A percentile compares a stretch with the other conserved stretches of the same genome.
phyloP scores from a whole-genome alignment of 2,797 vertebrate genomes.

The Remorina albescens region DNA sequence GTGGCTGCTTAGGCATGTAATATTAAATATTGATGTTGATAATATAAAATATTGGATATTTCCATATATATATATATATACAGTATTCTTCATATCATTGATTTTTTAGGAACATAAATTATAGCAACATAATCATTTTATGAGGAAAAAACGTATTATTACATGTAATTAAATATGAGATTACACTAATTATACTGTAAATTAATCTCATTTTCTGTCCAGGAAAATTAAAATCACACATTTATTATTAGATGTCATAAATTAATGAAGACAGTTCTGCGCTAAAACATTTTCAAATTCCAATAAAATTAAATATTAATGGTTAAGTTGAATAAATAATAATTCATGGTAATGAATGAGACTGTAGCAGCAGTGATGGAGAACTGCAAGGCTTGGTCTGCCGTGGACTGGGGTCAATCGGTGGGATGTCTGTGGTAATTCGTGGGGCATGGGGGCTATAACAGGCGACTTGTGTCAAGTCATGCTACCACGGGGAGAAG shows the following conservation, averaged over 20 bases:
- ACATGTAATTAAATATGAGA: too few species aligned
- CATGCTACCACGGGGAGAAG: slow-evolving; percentile 71
- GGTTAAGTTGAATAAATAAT: too few species aligned
- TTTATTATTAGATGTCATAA: neutral
- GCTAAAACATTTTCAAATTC: too few species aligned
- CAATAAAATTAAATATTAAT: neutral
- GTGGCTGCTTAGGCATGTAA: too few species aligned
- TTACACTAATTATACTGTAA: neutral
- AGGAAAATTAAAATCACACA: neutral
- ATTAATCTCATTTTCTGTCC: neutral
- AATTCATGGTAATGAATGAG: neutral
- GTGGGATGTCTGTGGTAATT: slow-evolving; percentile 92
- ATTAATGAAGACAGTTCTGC: neutral
- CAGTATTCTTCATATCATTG: too few species aligned
- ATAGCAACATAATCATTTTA: too few species aligned
- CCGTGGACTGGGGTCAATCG: slow-evolving; percentile 88
- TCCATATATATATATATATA: too few species aligned
- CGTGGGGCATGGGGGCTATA: slow-evolving; percentile 87
- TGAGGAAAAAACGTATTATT: too few species aligned
- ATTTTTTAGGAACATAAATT: too few species aligned
- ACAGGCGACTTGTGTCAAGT: slow-evolving; percentile 87
- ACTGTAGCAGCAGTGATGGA: neutral
- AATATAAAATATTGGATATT: too few species aligned
- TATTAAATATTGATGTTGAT: neutral
- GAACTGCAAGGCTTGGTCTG: slow-evolving; percentile 53